Percentiles rank a stretch among this genome's conserved stretches.
phyloP scores from a whole-genome alignment of 2,888 invertebrate genomes.

The Polyommatus iphigenia region DNA sequence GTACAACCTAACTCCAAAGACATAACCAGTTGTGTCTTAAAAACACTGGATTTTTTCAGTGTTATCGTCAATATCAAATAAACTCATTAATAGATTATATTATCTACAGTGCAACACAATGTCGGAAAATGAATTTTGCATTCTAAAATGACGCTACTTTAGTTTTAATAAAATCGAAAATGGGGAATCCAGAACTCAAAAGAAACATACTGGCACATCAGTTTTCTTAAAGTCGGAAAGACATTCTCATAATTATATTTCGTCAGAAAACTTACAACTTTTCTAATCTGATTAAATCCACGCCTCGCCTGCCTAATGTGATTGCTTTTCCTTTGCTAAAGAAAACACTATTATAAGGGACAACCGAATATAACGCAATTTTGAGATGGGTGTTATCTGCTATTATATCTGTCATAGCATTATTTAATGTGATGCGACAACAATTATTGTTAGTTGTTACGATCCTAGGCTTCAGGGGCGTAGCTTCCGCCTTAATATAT shows the following conservation, averaged over 20 bases:
- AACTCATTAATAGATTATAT: no score
- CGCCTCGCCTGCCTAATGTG: slow-evolving; percentile 18
- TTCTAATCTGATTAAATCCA: slow-evolving; percentile 15
- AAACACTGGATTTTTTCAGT: no score
- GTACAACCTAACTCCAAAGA: no score
- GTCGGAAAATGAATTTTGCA: background rate
- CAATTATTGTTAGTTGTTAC: background rate
- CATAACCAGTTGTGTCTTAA: no score
- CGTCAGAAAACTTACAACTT: slow-evolving; percentile 1
- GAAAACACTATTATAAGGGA: background rate
- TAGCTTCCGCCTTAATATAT: no score
- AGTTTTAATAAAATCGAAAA: background rate
- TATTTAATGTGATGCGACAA: background rate
- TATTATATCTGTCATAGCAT: background rate
- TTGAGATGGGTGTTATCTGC: background rate
- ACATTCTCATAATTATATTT: background rate
- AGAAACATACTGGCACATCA: background rate
- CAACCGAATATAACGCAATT: background rate
- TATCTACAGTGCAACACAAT: background rate
- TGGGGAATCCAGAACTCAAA: background rate
- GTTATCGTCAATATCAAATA: no score
- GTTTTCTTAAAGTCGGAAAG: slow-evolving; percentile 1
- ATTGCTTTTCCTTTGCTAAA: slow-evolving; percentile 23
- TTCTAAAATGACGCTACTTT: background rate
- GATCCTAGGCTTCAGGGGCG: background rate